Evolutionary conservation across 2,113 vertebrate species (phyloP).

Genomic region (Prunella himalayana): DNA sequence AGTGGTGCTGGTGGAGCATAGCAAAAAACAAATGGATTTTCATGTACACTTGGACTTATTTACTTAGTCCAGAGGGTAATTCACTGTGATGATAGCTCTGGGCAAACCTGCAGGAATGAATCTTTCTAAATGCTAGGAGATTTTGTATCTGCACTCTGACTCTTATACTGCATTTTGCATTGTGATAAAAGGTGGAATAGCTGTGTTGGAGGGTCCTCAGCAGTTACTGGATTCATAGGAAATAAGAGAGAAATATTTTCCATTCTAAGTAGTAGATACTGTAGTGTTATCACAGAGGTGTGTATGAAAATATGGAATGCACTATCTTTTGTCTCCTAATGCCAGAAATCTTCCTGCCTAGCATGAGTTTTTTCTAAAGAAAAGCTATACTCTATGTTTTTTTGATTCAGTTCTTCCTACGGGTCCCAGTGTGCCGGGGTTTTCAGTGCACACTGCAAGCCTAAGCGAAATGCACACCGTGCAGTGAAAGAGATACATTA

Average conservation of each 20-base stretch:
- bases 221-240: background rate
- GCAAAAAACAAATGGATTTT: background rate
- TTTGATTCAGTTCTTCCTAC: background rate
- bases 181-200: background rate
- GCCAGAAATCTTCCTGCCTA: background rate
- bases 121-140: background rate
- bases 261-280: background rate
- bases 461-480: background rate
- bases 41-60: background rate
- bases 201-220: background rate
- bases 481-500: conserved; percentile 14
- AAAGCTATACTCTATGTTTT: background rate
- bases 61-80: background rate
- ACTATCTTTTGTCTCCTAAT: background rate
- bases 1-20: background rate
- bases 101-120: background rate
- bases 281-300: background rate
- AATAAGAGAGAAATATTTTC: background rate
- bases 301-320: background rate
- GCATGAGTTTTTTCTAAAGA: background rate
- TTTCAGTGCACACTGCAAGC: conserved; percentile 13
- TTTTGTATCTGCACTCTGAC: background rate
- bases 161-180: background rate
- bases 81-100: background rate
- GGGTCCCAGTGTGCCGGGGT: background rate